Base-by-base conservation (phyloP, 92 coral and sea anemone species). In the Porites divaricata region DNA sequence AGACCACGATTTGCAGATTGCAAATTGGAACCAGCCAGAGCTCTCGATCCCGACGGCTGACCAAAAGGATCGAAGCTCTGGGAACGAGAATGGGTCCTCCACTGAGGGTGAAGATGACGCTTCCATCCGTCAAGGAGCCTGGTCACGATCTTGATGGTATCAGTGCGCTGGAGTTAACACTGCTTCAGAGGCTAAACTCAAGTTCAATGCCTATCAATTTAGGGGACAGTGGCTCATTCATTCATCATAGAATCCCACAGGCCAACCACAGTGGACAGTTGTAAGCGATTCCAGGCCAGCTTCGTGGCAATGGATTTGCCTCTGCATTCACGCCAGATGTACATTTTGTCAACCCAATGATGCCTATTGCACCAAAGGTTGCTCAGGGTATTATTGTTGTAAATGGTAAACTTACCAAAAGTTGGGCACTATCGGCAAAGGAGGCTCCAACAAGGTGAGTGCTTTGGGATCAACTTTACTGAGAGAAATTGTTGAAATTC, bases 361-460 rank as follows among this genome's bases (percentile, higher is more conserved):
- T 65, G 13, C 73, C 22, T 35, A 51, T 53, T 48, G 69, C 80
- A 20, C 59, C 78, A 70, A 45, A 77, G 61, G 58, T 49, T 15
- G 6, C 70, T 14, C 83, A 81, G 22, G 80, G 86, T 22, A 82
- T 81, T 22, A 85, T 94, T 14, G 73, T 88, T 11, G 99, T 96
- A 28, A 96, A 96, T 75, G 98, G 99, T 13, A 92, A 77, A 70
- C 78, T 15, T 96, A 96, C 84, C 84, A 69, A 74, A 93, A 91
- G 77, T 88, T 94, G 49, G 95, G 88, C n/a, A 90, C 89, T 15
- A 94, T 96, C 77, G 99, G 99, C 6, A 83, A 91, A 83, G 99
- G 99, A 49, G 99, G 99, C 10, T 96, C 99, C 61, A 96, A 98
- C 80, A 88, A 95, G 93, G 99, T 94, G 56, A 76, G 91, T 58